Base-by-base conservation (phyloP, 2,113 vertebrate genomes). In the Aspidoscelis tigris region DNA sequence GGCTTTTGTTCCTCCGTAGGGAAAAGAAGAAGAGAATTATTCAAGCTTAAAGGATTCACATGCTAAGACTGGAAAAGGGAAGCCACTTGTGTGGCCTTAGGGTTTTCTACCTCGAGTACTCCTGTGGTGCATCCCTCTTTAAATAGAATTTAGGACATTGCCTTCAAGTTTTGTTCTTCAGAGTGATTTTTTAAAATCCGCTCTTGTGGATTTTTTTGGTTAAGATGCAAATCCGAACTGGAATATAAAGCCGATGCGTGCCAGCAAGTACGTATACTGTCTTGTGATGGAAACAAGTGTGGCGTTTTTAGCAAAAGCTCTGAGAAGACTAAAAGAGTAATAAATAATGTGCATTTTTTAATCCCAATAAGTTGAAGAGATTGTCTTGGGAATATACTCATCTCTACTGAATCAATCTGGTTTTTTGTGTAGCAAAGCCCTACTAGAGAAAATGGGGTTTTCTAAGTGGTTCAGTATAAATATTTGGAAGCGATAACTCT, bases 221-320 rank as follows among this genome's bases (percentile, higher is more conserved):
- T 5, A 64, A 50, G 7, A 24, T 64, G 0, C 12, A 66, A 2
- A 1, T 0, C 10, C 58, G 78, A 22, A 80, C 26, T 2, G 84
- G 5, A 53, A 18, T 11, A 33, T 1, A 0, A 0, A 44, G 65
- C 70, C 50, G 9, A n/a, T 33, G 26, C 16, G 71, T 44, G 18
- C 1, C 24, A 20, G 39, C 20, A 26, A 43, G 7, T 79, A 7
- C 44, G 20, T 1, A 26, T 74, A 50, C 53, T 55, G 44, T 55
- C n/a, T 78, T 80, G 8, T 11, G 5, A 0, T 33, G 24, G 47
- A 1, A 2, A 0, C n/a, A 0, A 11, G 53, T 72, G 53, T 66
- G 6, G 0, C 2, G 1, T 50, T 50, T 39, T 33, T 16, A 68
- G 66, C 14, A 44, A 14, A 41, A 21, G 5, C 78, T 72, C 72